phyloP scores from a whole-genome alignment of 2,888 invertebrate species.

The Acholoe squamosa region DNA sequence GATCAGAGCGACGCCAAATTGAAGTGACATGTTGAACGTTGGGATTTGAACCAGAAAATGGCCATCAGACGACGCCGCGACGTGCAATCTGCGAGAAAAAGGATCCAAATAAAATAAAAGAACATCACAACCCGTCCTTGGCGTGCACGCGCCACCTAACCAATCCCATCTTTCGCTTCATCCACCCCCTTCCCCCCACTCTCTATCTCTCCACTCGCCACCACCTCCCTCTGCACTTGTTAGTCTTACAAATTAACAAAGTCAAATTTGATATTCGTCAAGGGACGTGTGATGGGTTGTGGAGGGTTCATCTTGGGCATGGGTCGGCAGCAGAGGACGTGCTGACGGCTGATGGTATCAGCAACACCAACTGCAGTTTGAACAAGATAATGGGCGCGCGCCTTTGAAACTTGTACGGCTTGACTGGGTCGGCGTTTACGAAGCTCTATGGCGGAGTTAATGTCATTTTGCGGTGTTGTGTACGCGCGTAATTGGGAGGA shows the following conservation, averaged over 20 bases:
- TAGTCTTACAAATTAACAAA: constrained; percentile 60
- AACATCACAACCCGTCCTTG: background rate
- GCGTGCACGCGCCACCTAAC: background rate
- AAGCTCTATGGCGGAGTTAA: constrained; percentile 60
- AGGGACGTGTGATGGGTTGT: background rate
- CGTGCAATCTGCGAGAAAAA: constrained; percentile 11
- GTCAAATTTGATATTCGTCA: constrained; percentile 60
- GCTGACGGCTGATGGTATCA: constrained; percentile 42
- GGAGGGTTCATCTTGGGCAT: background rate
- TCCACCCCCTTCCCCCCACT: background rate
- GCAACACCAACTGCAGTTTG: constrained; percentile 55
- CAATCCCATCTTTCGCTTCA: background rate
- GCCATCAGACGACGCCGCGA: constrained; percentile 24
- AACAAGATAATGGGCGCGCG: constrained; percentile 58
- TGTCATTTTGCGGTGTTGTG: constrained; percentile 56
- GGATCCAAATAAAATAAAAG: background rate
- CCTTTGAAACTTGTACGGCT: constrained; percentile 57
- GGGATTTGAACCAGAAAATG: constrained; percentile 60
- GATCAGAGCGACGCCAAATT: constrained; percentile 53
- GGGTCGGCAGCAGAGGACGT: constrained; percentile 17
- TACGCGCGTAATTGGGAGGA: constrained; percentile 61
- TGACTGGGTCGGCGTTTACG: constrained; percentile 50
- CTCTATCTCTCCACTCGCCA: background rate
- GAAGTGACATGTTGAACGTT: constrained; percentile 62
- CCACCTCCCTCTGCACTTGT: constrained; percentile 28